Evolutionary conservation across 2,888 invertebrate species (phyloP).

Genomic region (Parnassius mnemosyne): DNA sequence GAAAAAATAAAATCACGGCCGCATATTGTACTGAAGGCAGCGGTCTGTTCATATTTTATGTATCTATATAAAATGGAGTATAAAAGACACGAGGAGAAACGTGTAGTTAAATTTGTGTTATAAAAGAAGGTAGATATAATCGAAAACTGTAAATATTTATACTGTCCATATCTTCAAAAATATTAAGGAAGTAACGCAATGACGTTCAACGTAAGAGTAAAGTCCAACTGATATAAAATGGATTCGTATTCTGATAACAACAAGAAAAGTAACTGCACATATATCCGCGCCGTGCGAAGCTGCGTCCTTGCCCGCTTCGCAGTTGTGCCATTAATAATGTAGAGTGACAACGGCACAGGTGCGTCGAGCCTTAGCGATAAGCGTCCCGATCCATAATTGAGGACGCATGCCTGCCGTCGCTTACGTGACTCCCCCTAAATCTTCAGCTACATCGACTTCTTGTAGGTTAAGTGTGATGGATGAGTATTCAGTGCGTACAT

Average conservation of each 20-base stretch:
- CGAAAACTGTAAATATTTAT: too few relatives aligned
- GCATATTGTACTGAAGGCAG: slow-evolving; percentile 18
- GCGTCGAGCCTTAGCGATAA: slow-evolving; percentile 58
- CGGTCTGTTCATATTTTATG: slow-evolving; percentile 23
- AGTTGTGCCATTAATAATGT: slow-evolving; percentile 68
- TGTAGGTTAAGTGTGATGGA: slow-evolving; percentile 47
- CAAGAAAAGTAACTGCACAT: slow-evolving; percentile 19
- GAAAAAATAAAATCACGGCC: slow-evolving; percentile 25
- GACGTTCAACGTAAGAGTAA: too few relatives aligned
- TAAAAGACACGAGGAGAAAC: too few relatives aligned
- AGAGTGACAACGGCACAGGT: slow-evolving; percentile 74
- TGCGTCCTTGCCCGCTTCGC: slow-evolving; percentile 26
- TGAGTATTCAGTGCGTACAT: slow-evolving; percentile 31
- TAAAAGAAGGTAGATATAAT: too few relatives aligned
- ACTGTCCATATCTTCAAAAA: too few relatives aligned
- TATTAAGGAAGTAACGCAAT: too few relatives aligned
- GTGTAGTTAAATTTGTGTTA: too few relatives aligned
- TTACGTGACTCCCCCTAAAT: slow-evolving; percentile 49
- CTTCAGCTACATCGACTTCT: slow-evolving; percentile 42
- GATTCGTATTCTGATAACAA: background rate
- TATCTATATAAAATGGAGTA: slow-evolving; percentile 9
- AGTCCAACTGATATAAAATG: too few relatives aligned
- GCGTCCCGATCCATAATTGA: slow-evolving; percentile 76
- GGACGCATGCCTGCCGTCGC: slow-evolving; percentile 52
- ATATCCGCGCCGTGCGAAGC: slow-evolving; percentile 11